phyloP scores from a whole-genome alignment of 2,888 invertebrate genomes.

The Tuta absoluta region DNA sequence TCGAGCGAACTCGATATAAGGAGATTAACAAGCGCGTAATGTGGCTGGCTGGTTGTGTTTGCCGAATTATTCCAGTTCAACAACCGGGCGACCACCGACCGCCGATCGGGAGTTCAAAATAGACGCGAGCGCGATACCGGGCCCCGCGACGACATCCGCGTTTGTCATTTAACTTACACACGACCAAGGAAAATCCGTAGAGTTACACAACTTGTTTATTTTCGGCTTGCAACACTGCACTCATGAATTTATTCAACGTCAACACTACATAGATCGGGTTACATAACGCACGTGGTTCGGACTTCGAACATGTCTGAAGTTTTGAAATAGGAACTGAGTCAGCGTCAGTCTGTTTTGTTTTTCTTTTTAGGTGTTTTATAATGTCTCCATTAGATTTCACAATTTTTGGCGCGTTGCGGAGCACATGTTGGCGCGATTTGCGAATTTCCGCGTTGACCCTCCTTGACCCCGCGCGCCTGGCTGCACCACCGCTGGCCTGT shows the following conservation, averaged over 20 bases:
- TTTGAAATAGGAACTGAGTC: conserved; percentile 39
- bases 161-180: conserved; percentile 33
- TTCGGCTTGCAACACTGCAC: conserved; percentile 37
- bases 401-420: conserved; percentile 44
- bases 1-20: conserved; percentile 56
- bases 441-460: conserved; percentile 69
- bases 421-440: conserved; percentile 55
- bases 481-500: conserved; percentile 75
- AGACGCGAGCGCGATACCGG: conserved; percentile 68
- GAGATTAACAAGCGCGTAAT: conserved; percentile 73
- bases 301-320: conserved; percentile 32
- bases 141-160: conserved; percentile 59
- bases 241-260: conserved; percentile 31
- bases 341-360: conserved; percentile 24
- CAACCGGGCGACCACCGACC: conserved; percentile 75
- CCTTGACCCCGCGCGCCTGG: conserved; percentile 69
- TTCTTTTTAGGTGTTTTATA: conserved; percentile 35
- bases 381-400: conserved; percentile 33
- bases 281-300: conserved; percentile 36
- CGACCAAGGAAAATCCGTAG: conserved; percentile 26
- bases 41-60: conserved; percentile 66
- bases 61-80: conserved; percentile 81
- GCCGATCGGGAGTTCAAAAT: conserved; percentile 76
- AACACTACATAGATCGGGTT: conserved; percentile 34
- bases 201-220: conserved; percentile 27